Evolutionary conservation across 2,888 invertebrate species (phyloP), one percentile per base, ranked within the genome.

Genomic region (Dolomedes plantarius): DNA sequence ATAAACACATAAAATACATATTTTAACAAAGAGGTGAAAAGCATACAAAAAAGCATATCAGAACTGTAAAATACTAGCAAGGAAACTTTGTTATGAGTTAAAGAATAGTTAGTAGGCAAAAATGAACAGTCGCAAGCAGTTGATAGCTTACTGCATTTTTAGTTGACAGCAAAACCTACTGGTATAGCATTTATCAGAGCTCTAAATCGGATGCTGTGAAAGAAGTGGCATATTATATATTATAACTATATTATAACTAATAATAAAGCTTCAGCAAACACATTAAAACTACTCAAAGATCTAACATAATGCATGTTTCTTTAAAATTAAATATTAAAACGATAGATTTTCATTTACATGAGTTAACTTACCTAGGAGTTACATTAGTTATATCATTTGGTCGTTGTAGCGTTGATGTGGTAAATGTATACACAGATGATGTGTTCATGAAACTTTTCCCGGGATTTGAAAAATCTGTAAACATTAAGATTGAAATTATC

Each of bases 311-410:
- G 5, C 9, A 36, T 7, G 9, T n/a, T n/a, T n/a, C n/a, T n/a
- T n/a, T 36, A 36, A 36, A n/a, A 65, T 11, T 29, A 65, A 31
- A n/a, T 28, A 65, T 29, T 29, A 65, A 16, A 2, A 65, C 29
- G 65, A 3, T 29, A 32, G 0, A 67, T 19, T 19, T 32, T n/a
- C 27, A 29, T 65, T 11, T 23, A 65, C 46, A 68, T 39, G 16
- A 36, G 11, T 29, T 69, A n/a, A n/a, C 64, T 39, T 68, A 88
- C 89, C 89, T 88, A 41, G 93, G 92, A 56, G 94, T 94, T 11
- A 95, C 94, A 88, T 93, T 93, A 80, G 94, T 94, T 80, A 95
- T 95, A 91, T 97, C 97, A 91, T 96, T 96, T 0, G 97, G 97
- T 92, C 97, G 97, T 92, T 96, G 93, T 19, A 97, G 96, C 87